phyloP scores from a whole-genome alignment of 2,888 invertebrate species.

The Acronicta alni region DNA sequence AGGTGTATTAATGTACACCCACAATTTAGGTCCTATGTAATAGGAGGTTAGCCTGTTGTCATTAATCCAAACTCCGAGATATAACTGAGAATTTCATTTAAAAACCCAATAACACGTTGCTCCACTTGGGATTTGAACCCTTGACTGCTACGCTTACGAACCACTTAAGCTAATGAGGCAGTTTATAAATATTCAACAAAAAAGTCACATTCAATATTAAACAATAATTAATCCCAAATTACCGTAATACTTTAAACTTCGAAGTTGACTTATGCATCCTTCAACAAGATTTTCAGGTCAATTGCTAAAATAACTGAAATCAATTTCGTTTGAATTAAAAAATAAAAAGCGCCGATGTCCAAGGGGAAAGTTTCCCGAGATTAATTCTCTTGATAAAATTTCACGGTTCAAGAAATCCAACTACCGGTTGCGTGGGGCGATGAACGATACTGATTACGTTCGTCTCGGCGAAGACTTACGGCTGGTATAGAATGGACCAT shows the following conservation, averaged over 20 bases:
- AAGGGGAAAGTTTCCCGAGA: constrained; percentile 85
- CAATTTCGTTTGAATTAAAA: constrained; percentile 80
- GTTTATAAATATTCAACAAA: no score
- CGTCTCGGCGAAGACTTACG: constrained; percentile 68
- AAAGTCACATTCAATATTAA: no score
- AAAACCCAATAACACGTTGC: no score
- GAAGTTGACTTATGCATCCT: constrained; percentile 43
- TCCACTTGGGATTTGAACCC: no score
- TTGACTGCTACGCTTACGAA: no score
- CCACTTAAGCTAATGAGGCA: no score
- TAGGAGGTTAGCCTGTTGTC: no score
- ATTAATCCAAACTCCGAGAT: no score
- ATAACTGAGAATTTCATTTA: no score
- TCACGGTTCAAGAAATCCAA: constrained; percentile 89
- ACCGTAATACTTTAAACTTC: constrained; percentile 33
- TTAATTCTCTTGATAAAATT: constrained; percentile 89
- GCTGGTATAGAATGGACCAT: constrained; percentile 50
- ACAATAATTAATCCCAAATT: constrained; percentile 26
- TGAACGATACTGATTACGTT: constrained; percentile 88
- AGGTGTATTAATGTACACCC: no score
- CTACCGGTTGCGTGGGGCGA: constrained; percentile 89
- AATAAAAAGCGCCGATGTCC: constrained; percentile 78
- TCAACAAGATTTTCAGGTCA: constrained; percentile 44
- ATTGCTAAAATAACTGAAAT: constrained; percentile 68
- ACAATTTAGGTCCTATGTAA: no score